Conservation (phyloP, 2,113 vertebrate genomes). For the Malurus elegans region DNA sequence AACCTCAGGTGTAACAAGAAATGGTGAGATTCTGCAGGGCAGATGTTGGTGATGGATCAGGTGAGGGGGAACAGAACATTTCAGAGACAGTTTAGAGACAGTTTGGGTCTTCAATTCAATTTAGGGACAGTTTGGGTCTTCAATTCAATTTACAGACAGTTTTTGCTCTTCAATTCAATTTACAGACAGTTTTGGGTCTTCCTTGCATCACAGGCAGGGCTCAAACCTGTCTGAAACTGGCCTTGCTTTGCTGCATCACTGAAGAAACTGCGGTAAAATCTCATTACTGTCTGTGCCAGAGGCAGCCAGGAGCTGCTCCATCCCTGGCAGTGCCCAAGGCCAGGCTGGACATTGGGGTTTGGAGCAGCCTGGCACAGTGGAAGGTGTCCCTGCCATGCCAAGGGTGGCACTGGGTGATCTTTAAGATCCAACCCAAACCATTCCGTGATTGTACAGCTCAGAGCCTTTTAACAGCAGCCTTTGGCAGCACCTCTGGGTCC, state of each 20-base stretch:
- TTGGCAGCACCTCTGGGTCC: neutral
- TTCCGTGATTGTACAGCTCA: neutral
- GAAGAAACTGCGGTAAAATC: neutral
- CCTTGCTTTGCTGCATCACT: neutral
- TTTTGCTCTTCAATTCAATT: neutral
- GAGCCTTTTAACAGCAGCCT: neutral
- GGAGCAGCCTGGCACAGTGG: accelerated
- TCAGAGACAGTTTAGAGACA: neutral
- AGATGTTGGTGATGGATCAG: neutral
- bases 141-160: too few relatives aligned
- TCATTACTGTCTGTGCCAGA: neutral
- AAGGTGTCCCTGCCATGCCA: neutral
- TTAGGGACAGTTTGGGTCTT: too few relatives aligned
- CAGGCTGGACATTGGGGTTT: accelerated
- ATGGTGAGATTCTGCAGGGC: neutral
- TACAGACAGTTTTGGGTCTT: neutral
- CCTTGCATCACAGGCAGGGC: neutral
- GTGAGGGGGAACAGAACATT: neutral
- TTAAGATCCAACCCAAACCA: neutral
- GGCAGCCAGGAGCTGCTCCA: neutral
- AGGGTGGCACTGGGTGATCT: neutral
- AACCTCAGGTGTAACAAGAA: accelerated
- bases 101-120: neutral
- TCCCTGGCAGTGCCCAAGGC: neutral
- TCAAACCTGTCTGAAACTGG: neutral